Conservation (phyloP, 2,888 invertebrate genomes). For the Margaritifera margaritifera region DNA sequence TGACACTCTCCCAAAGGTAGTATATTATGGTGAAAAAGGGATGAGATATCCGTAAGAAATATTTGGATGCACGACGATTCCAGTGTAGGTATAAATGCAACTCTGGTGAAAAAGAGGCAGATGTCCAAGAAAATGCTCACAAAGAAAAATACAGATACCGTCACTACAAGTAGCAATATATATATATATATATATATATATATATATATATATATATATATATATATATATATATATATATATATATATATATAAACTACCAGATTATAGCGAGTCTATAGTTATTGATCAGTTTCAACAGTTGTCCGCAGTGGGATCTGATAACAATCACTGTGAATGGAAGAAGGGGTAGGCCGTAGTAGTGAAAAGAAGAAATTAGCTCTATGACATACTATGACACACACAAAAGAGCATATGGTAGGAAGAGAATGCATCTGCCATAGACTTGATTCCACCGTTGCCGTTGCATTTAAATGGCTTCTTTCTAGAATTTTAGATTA, state of each 20-base stretch:
- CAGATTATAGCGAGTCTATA: background rate
- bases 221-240: too few species aligned
- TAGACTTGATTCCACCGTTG: conserved; percentile 7
- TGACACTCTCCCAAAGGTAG: conserved; percentile 29
- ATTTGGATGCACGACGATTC: conserved; percentile 36
- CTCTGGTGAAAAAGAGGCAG: conserved; percentile 21
- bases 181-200: too few species aligned
- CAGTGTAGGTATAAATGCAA: conserved; percentile 37
- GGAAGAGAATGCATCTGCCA: conserved; percentile 3
- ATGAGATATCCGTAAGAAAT: conserved; percentile 36
- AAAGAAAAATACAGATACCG: conserved; percentile 7
- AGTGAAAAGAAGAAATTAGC: conserved; percentile 12
- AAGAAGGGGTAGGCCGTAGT: conserved; percentile 30
- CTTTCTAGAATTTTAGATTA: conserved; percentile 34
- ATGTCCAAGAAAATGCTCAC: conserved; percentile 38
- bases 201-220: too few species aligned
- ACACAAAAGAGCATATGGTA: conserved; percentile 23
- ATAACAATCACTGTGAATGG: conserved; percentile 19
- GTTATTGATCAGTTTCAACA: background rate
- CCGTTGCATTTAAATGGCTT: conserved; percentile 16
- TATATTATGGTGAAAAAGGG: conserved; percentile 32
- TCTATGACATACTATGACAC: too few species aligned
- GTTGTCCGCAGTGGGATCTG: conserved; percentile 11
- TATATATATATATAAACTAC: too few species aligned
- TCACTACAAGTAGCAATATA: conserved; percentile 4